phyloP scores from a whole-genome alignment of 2,113 vertebrate species.

The Myodes glareolus region DNA sequence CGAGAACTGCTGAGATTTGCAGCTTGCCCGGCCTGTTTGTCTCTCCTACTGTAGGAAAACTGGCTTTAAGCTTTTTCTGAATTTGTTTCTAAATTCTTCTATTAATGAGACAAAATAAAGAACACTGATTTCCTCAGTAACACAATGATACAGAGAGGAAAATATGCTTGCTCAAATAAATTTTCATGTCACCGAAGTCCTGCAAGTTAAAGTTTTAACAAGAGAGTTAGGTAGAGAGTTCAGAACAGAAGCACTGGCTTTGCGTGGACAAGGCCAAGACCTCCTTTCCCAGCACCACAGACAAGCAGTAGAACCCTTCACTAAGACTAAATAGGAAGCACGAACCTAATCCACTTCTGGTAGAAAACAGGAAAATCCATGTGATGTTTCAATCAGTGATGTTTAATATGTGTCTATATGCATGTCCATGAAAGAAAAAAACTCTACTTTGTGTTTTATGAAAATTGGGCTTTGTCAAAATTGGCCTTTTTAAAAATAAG shows the following conservation, averaged over 20 bases:
- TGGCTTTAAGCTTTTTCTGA: background rate
- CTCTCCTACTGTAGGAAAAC: background rate
- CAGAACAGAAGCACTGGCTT: background rate
- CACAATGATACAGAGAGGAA: conserved; percentile 1
- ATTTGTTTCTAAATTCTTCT: background rate
- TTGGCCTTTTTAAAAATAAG: background rate
- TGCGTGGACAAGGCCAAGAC: background rate
- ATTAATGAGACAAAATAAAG: background rate
- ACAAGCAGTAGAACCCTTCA: conserved; percentile 16
- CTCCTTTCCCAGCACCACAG: background rate
- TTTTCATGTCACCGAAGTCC: background rate
- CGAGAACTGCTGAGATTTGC: background rate
- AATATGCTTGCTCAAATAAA: conserved; percentile 38
- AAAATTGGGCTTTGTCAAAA: conserved; percentile 34
- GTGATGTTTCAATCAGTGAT: background rate
- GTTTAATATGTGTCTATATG: background rate
- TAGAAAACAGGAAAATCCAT: background rate
- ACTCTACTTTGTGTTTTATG: background rate
- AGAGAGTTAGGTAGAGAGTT: background rate
- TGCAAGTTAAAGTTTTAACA: conserved; percentile 28
- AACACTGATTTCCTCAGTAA: background rate
- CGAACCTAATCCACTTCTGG: background rate
- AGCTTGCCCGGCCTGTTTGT: background rate
- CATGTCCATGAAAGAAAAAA: background rate
- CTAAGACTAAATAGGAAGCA: conserved; percentile 44